These are phyloP conservation scores for Eulithis testata DNA, from an alignment of 2,888 invertebrate genomes.

Conservation along the genomic window DNA sequence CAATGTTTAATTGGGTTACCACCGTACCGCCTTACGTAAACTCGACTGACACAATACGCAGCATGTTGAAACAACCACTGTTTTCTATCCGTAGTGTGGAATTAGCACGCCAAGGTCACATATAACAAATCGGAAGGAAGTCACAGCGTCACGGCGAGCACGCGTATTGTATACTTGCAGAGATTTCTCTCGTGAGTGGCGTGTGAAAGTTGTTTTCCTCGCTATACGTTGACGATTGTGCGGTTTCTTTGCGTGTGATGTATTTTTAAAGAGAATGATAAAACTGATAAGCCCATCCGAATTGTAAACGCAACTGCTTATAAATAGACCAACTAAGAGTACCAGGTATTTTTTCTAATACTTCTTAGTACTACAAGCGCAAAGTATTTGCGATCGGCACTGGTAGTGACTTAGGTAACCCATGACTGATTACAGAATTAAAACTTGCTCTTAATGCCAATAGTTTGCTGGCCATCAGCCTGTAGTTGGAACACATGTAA, in stretches of 20 bases:
- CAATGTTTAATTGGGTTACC: slow-evolving; percentile 72
- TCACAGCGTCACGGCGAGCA: slow-evolving; percentile 41
- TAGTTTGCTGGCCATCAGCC: too few relatives aligned
- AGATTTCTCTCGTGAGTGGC: slow-evolving; percentile 68
- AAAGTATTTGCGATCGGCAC: too few relatives aligned
- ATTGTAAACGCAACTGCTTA: neutral
- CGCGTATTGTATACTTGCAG: slow-evolving; percentile 36
- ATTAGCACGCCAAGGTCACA: slow-evolving; percentile 56
- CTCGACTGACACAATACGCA: slow-evolving; percentile 70
- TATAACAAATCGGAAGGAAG: slow-evolving; percentile 65
- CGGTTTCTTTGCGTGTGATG: slow-evolving; percentile 36
- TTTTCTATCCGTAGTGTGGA: slow-evolving; percentile 51
- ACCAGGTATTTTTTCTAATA: too few relatives aligned
- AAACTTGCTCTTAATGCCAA: too few relatives aligned
- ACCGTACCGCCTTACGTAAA: slow-evolving; percentile 75
- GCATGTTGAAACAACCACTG: slow-evolving; percentile 64
- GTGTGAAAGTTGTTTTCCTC: slow-evolving; percentile 79
- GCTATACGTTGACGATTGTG: slow-evolving; percentile 49
- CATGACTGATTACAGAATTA: too few relatives aligned
- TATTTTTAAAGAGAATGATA: slow-evolving; percentile 23
- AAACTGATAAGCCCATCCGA: neutral
- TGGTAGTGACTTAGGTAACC: too few relatives aligned
- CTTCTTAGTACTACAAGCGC: too few relatives aligned
- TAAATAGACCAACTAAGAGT: neutral
- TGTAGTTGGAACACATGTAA: too few relatives aligned